A percentile compares a stretch with the other conserved stretches of the same genome.
phyloP scores from a whole-genome alignment of 2,113 vertebrate genomes.

The Stomatorhinus ivindoensis region DNA sequence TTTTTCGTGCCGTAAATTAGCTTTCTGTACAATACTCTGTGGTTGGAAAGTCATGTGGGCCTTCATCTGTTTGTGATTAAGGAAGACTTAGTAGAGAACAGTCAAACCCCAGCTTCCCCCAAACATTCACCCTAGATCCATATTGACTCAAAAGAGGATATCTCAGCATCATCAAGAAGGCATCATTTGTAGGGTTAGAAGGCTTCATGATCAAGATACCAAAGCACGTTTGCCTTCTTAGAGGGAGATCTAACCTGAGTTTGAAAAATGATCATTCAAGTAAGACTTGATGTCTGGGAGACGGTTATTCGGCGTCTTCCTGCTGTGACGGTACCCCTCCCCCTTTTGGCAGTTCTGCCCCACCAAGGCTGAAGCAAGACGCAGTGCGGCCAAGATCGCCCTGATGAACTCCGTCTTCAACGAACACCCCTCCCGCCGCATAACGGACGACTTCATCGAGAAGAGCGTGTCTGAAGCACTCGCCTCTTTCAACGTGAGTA shows the following conservation, averaged over 20 bases:
- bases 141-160: neutral
- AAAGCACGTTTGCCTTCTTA: neutral
- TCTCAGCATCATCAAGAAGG: neutral
- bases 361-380: conserved; percentile 86
- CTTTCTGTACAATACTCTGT: neutral
- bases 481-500: conserved; percentile 86
- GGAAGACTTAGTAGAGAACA: conserved; percentile 10
- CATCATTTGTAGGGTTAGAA: neutral
- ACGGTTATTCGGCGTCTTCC: neutral
- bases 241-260: neutral
- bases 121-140: neutral
- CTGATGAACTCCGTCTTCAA: conserved; percentile 98
- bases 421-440: conserved; percentile 89
- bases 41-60: conserved; percentile 19
- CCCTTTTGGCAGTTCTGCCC: conserved; percentile 77
- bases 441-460: conserved; percentile 94
- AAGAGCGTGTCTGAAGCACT: conserved; percentile 91
- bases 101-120: neutral
- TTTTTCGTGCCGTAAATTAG: conserved; percentile 12
- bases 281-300: neutral
- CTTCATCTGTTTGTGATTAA: conserved; percentile 26
- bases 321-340: neutral
- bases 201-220: neutral
- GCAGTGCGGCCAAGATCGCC: conserved; percentile 93
- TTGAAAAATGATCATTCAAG: neutral